These are phyloP conservation scores for Protophormia terraenovae DNA, from an alignment of 2,888 invertebrate species.

Conservation along the genomic window DNA sequence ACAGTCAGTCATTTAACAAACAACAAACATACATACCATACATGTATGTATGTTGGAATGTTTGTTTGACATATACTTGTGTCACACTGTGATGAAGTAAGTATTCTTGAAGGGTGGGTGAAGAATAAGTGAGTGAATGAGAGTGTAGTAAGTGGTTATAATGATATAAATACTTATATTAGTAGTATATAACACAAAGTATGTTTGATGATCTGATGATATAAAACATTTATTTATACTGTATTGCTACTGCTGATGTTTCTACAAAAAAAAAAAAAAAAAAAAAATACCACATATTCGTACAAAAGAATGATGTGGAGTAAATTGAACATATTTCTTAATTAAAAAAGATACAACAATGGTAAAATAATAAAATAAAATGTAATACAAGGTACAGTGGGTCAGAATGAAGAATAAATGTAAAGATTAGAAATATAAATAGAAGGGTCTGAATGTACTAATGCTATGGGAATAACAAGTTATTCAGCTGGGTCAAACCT, in stretches of 20 bases:
- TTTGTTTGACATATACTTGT: slow-evolving; percentile 24
- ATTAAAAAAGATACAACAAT: slow-evolving; percentile 59
- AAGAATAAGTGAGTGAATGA: slow-evolving; percentile 14
- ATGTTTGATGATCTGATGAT: slow-evolving; percentile 53
- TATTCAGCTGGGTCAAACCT: too few relatives aligned
- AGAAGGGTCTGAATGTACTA: too few relatives aligned
- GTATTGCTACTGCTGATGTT: slow-evolving; percentile 5
- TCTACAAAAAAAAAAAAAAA: not conserved
- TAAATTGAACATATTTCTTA: slow-evolving; percentile 63
- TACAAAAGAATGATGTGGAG: slow-evolving; percentile 39
- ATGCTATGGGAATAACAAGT: not conserved
- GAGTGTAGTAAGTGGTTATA: slow-evolving; percentile 46
- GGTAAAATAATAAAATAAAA: too few relatives aligned
- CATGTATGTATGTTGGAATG: slow-evolving; percentile 15
- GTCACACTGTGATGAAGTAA: slow-evolving; percentile 10
- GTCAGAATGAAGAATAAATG: not conserved
- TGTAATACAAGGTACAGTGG: not conserved
- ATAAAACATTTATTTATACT: slow-evolving; percentile 50
- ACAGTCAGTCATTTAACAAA: not conserved
- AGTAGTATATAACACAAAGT: not conserved
- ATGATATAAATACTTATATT: slow-evolving; percentile 42
- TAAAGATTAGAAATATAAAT: too few relatives aligned
- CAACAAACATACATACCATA: not conserved
- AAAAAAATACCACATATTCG: slow-evolving; percentile 3
- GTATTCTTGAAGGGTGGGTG: slow-evolving; percentile 34